phyloP scores from a whole-genome alignment of 2,797 vertebrate species.

The Chloroceryle inda region DNA sequence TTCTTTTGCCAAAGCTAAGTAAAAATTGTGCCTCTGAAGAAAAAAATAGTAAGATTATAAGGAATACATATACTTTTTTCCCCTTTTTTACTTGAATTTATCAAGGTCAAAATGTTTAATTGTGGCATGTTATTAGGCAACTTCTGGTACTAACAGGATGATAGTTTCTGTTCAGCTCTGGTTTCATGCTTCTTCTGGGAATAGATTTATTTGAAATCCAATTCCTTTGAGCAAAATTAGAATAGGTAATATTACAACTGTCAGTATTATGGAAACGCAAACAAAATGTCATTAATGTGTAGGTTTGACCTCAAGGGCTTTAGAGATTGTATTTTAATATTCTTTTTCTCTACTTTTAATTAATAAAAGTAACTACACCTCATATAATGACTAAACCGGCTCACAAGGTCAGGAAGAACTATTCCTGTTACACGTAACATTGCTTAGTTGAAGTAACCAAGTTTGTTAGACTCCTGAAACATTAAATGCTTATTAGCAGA shows the following conservation, averaged over 20 bases:
- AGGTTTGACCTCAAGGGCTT: conserved; percentile 31
- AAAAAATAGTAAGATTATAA: background rate
- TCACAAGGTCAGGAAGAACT: background rate
- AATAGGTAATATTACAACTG: conserved; percentile 12
- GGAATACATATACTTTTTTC: background rate
- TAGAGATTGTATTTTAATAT: conserved; percentile 20
- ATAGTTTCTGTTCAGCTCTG: background rate
- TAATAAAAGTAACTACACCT: conserved; percentile 2
- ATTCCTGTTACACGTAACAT: background rate
- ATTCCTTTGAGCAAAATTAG: conserved; percentile 34
- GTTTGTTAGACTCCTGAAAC: background rate
- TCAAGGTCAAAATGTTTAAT: conserved; percentile 36
- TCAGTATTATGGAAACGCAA: background rate
- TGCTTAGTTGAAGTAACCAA: background rate
- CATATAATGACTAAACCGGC: background rate
- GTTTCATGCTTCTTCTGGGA: conserved; percentile 24
- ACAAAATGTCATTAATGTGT: conserved; percentile 7
- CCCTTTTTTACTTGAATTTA: background rate
- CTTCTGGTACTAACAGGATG: background rate
- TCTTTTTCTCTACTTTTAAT: conserved; percentile 25
- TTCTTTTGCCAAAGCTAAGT: background rate
- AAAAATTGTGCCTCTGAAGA: background rate
- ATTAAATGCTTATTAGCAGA: background rate
- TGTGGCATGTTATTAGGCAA: background rate
- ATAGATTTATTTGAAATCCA: conserved; percentile 31